Evolutionary conservation across 2,113 vertebrate species (phyloP), one percentile per base, ranked within the genome.

Genomic region (Zapus hudsonius): DNA sequence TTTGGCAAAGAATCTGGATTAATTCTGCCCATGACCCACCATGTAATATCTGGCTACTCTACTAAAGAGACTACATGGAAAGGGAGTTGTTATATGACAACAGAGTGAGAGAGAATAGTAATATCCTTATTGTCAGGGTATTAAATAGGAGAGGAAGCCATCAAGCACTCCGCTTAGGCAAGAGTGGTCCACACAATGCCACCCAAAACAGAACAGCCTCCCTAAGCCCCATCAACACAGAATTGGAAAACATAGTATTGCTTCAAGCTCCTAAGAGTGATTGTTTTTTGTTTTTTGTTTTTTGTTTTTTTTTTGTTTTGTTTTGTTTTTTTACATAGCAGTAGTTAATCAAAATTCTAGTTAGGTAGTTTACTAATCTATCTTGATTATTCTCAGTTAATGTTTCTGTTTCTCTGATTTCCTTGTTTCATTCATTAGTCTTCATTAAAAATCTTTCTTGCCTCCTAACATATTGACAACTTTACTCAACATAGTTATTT

Each of bases 401-500:
- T 19, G 23, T 91, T 29, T 13, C 74, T 89, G 63, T 12, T 81
- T 89, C n/a, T 92, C 47, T 88, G 57, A 59, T 80, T 85, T 87
- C 90, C 47, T 73, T 64, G 29, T 78, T 92, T 81, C 29, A 29
- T 52, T 67, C 63, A 85, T 82, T 82, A 31, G 36, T 70, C 38
- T 78, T 93, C 75, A 87, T 61, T 52, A 29, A 88, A 92, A 87
- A 7, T 15, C 12, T 78, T 29, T 86, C 92, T 87, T 79, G 20
- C 69, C 38, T 89, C 47, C 31, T 90, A 33, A 95, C 66, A 90
- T 80, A 86, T 44, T 55, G 19, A 40, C 55, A 27, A 61, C 67
- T 90, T 81, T 61, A 87, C 67, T 76, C 83, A 87, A 80, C 42
- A 86, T 66, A 55, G 42, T 78, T 74, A 90, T 72, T 38, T 85